Evolutionary conservation across 2,888 invertebrate genomes (phyloP), one percentile per base, ranked within the genome.

Genomic region (Onchidella celtica): DNA sequence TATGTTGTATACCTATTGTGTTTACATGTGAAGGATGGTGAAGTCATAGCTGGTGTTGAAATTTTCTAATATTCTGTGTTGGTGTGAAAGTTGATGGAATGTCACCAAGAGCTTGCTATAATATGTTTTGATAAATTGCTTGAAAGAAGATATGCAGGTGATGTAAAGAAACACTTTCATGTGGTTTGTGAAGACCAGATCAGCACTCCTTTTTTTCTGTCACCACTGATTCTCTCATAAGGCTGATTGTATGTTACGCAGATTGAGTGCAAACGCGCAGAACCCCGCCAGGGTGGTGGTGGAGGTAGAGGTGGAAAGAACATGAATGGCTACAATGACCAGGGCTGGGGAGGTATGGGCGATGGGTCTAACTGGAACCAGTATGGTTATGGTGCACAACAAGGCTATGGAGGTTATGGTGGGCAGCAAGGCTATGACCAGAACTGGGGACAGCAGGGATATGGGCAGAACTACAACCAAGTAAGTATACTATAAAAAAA

Each of bases 231-330:
- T 47, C 9, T 17, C 17, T 47, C 47, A 47, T 6, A 47, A 6
- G 17, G 17, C 47, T 36, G n/a, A 3, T 57, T 65, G 24, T 81
- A 57, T 74, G 57, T 59, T 55, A 59, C 59, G 70, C 69, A 84
- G 84, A 72, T 84, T 79, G 84, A 84, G 40, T 84, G 84, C 81
- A 84, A 84, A 75, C 59, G 81, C 29, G 84, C 84, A 38, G 84
- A 84, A 40, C 84, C 84, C n/a, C 81, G 84, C 3, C 81, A 81
- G 14, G 79, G 81, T 27, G 83, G 81, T 55, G 81, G 81, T n/a
- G 81, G 81, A 61, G 77, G 73, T 38, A 47, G 79, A 38, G 83
- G 83, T 24, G 57, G 65, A 1, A 61, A 40, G 21, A 2, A 27
- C 32, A 65, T 61, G 47, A 63, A 47, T 21, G 74, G 74, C 14